A percentile compares a stretch with the other conserved stretches of the same genome.
Conservation (phyloP, 1,140 invertebrate genomes). For the Heliothis virescens region DNA sequence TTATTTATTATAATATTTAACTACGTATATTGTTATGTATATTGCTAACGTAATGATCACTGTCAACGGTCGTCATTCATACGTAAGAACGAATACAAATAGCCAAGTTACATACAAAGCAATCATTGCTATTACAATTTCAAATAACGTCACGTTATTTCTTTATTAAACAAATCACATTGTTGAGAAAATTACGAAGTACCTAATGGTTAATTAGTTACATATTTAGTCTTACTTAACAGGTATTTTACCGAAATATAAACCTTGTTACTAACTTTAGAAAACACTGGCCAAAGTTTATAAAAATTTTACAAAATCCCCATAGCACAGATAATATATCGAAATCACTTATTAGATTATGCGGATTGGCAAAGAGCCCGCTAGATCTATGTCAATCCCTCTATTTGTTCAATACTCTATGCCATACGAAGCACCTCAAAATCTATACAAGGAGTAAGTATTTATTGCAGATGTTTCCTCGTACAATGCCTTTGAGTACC, state of each 20-base stretch:
- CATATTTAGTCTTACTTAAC: too few species aligned
- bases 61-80: constrained; percentile 9
- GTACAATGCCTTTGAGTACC: background rate
- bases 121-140: constrained; percentile 24
- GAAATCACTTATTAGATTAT: constrained; percentile 49
- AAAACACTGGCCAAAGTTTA: too few species aligned
- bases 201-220: too few species aligned
- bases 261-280: too few species aligned
- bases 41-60: background rate
- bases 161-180: background rate
- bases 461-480: constrained; percentile 8
- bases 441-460: constrained; percentile 16
- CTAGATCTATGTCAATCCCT: background rate
- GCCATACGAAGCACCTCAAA: constrained; percentile 8
- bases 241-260: too few species aligned
- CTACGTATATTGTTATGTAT: too few species aligned
- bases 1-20: background rate
- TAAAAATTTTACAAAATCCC: too few species aligned
- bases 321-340: constrained; percentile 47
- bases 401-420: constrained; percentile 34
- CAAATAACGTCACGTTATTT: background rate
- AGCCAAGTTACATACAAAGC: background rate
- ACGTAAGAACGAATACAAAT: background rate
- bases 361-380: constrained; percentile 56
- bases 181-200: background rate